Evolutionary conservation across 23 tunicate species (phyloP).

Genomic region (Styela clava): DNA sequence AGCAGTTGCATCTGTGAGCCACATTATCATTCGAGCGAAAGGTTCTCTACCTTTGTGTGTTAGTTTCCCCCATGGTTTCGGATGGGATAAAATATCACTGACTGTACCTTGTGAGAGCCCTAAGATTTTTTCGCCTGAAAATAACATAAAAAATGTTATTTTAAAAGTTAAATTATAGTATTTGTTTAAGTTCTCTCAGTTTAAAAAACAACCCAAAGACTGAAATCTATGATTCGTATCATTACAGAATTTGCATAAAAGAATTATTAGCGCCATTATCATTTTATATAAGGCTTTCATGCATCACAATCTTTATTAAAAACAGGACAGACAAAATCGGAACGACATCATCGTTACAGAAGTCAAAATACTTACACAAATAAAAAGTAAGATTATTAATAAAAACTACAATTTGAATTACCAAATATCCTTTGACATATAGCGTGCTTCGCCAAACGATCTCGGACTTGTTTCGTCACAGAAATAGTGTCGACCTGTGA

Average conservation of each 20-base stretch:
- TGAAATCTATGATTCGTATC: too few species aligned
- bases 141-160: background rate
- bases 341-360: too few species aligned
- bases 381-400: too few species aligned
- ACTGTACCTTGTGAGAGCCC: constrained; percentile 34
- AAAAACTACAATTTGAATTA: background rate
- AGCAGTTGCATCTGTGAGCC: constrained; percentile 25
- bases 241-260: too few species aligned
- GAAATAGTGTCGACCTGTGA: constrained; percentile 6
- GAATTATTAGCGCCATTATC: too few species aligned
- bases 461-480: constrained; percentile 24
- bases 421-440: constrained; percentile 30
- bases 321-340: too few species aligned
- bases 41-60: constrained; percentile 35
- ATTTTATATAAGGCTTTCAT: too few species aligned
- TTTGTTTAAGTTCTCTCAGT: too few species aligned
- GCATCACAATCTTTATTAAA: too few species aligned
- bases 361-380: too few species aligned
- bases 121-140: constrained; percentile 25
- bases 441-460: constrained; percentile 1
- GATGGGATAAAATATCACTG: constrained; percentile 29
- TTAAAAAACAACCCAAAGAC: background rate
- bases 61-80: constrained; percentile 26
- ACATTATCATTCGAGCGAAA: constrained; percentile 21
- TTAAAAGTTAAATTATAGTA: background rate